Evolutionary conservation across 2,888 invertebrate species (phyloP), one percentile per base, ranked within the genome.

Genomic region (Pollenia labialis): DNA sequence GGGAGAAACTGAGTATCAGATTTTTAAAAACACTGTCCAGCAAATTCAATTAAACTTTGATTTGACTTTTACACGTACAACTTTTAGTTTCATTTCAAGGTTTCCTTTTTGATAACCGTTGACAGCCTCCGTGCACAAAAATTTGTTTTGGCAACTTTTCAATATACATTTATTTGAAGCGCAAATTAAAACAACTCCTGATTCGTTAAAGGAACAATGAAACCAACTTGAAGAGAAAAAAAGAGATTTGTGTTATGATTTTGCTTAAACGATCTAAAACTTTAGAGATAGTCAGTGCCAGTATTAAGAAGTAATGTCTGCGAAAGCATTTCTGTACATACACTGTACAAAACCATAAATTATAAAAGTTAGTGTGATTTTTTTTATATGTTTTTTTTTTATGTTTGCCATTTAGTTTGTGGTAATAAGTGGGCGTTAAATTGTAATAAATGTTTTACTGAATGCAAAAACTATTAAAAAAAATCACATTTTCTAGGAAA

Each of bases 351-450:
- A 76, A 52, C 80, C 56, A 69, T 77, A 81, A 84, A 77, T 86
- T 87, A 81, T 74, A 68, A 68, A 44, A 69, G 42, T 79, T 83
- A 74, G 76, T 87, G 87, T 87, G 68, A 81, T 74, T 77, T 81
- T 72, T 18, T 18, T 18, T 1, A 18, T 18, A 18, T 18, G 1
- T 18, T 2, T 18, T 54, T 60, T 72, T 62, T 66, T 54, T 66
- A 68, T 52, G 11, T n/a, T 40, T 58, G 46, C 23, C 40, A 16
- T n/a, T 56, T 58, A 16, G 64, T 75, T 16, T 46, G 48, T 74
- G 32, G 50, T 80, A 60, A 85, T 54, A 81, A 85, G 87, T 87
- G 85, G 87, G 87, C 87, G 87, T 87, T 77, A 81, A 87, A 87
- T 83, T 85, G 85, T 74, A 75, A 85, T 85, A 80, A 82, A 82